A percentile compares a stretch with the other conserved stretches of the same genome.
Conservation (phyloP, 2,797 vertebrate species). For the Macrochelys suwanniensis region DNA sequence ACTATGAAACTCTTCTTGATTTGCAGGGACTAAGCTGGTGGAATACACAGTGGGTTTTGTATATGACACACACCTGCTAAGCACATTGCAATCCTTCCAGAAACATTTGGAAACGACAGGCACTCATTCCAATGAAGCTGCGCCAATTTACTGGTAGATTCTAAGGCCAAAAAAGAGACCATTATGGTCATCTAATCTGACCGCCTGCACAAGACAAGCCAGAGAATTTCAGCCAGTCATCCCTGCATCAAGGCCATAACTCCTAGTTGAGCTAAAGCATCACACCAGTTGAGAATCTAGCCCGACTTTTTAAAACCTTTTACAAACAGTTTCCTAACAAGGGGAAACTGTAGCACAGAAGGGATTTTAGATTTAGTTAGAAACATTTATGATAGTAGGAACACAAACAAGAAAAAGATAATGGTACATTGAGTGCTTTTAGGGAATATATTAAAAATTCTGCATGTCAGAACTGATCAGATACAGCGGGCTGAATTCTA, state of each 20-base stretch:
- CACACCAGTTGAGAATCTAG: not conserved
- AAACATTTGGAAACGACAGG: not conserved
- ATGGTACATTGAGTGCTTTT: not conserved
- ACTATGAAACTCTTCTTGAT: not conserved
- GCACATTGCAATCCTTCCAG: not conserved
- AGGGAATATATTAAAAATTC: not conserved
- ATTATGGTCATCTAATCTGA: not conserved
- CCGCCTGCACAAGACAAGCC: not conserved
- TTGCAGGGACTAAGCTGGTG: not conserved
- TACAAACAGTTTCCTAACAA: not conserved
- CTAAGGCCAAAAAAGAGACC: not conserved
- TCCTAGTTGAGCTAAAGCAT: not conserved
- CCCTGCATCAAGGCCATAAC: rapidly evolving
- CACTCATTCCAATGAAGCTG: not conserved
- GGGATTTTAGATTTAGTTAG: not conserved
- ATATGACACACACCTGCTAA: not conserved
- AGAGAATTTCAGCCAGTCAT: not conserved
- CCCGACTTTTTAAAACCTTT: not conserved
- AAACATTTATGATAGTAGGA: not conserved
- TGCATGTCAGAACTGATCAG: not conserved
- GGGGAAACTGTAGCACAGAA: not conserved
- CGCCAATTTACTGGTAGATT: not conserved
- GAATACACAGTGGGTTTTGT: not conserved
- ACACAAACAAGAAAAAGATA: not conserved
- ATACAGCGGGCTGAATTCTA: not conserved